Evolutionary conservation across 2,888 invertebrate species (phyloP).

Genomic region (Chloroclystis v-ata): DNA sequence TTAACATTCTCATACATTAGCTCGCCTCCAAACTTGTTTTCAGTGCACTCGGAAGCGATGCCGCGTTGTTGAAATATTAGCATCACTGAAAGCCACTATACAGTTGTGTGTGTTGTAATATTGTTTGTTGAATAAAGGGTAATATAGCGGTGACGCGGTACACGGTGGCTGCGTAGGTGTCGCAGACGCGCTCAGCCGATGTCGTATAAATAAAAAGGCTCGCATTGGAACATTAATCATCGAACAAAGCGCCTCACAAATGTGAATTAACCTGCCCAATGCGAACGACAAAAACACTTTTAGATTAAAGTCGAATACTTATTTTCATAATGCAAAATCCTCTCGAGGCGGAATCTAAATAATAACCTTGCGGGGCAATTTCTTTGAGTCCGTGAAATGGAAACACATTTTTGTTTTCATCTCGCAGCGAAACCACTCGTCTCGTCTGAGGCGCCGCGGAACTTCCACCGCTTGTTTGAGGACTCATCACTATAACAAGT

Average conservation of each 20-base stretch:
- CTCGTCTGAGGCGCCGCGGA: not conserved
- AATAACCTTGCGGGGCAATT: conserved; percentile 6
- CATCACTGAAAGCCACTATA: not conserved
- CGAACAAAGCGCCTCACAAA: conserved; percentile 3
- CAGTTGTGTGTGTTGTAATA: too few relatives aligned
- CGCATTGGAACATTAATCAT: conserved; percentile 11
- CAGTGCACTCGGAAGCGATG: not conserved
- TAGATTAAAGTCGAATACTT: conserved; percentile 6
- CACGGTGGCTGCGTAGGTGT: not conserved
- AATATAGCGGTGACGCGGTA: not conserved
- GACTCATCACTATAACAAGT: too few relatives aligned
- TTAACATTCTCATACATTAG: conserved; percentile 1
- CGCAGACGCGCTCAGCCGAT: not conserved
- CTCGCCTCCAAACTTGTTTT: not conserved
- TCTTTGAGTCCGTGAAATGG: conserved; percentile 6
- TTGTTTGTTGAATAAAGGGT: too few relatives aligned
- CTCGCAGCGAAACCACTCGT: not conserved
- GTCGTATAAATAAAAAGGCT: not conserved
- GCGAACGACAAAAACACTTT: conserved; percentile 5
- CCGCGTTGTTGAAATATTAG: not conserved
- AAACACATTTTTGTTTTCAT: not conserved
- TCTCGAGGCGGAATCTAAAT: conserved; percentile 4
- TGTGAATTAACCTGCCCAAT: conserved; percentile 8
- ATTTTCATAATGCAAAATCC: conserved; percentile 2
- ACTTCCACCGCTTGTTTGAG: too few relatives aligned